A percentile compares a stretch with the other conserved stretches of the same genome.
Conservation (phyloP, 2,888 invertebrate species). For the Acheta domesticus region DNA sequence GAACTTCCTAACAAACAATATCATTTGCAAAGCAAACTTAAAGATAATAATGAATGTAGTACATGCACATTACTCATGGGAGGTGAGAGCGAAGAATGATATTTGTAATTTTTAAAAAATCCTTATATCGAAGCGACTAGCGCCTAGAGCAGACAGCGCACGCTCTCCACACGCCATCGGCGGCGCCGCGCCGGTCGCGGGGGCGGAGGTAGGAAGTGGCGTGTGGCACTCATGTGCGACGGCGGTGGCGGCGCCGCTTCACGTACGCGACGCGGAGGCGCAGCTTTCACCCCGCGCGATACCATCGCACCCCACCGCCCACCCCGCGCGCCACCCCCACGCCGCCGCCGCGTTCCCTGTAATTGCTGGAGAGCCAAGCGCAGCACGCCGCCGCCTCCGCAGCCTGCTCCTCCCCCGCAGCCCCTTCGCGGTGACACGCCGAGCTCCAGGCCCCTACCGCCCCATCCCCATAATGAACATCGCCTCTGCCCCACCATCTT, state of each 20-base stretch:
- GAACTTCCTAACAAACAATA: no score
- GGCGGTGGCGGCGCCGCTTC: background rate
- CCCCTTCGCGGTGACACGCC: background rate
- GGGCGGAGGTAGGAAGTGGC: background rate
- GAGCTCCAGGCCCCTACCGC: background rate
- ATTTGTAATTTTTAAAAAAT: no score
- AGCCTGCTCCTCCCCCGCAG: background rate
- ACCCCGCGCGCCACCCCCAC: background rate
- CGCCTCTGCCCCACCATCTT: background rate
- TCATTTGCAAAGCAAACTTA: no score
- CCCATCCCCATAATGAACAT: background rate
- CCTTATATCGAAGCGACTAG: no score
- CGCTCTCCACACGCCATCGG: no score
- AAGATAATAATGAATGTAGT: no score
- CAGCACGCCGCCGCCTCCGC: no score
- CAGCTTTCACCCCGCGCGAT: constrained; percentile 8
- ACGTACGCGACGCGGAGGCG: background rate
- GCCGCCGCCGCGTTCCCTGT: background rate
- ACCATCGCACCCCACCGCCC: background rate
- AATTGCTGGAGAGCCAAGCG: background rate
- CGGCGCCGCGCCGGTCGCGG: no score
- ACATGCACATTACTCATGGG: no score
- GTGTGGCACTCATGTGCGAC: constrained; percentile 7
- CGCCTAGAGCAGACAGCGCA: no score
- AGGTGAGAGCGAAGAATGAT: no score